Conservation (phyloP, 2,888 invertebrate genomes). For the Cheilosia impressa region DNA sequence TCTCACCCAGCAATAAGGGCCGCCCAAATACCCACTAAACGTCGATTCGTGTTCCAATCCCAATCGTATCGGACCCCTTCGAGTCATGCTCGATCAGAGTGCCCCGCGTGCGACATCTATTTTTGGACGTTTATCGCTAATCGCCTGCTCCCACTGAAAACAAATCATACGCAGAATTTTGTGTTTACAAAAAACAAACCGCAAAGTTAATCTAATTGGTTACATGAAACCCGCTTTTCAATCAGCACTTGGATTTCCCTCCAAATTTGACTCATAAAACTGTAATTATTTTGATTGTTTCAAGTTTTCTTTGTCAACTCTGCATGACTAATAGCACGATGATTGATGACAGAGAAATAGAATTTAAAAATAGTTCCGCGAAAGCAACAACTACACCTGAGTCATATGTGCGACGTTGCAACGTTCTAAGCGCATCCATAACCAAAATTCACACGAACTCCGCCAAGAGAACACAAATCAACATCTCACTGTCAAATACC, state of each 20-base stretch:
- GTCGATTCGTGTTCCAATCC: no score
- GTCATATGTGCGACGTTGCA: conserved; percentile 21
- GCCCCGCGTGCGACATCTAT: no score
- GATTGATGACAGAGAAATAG: neutral
- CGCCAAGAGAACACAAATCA: conserved; percentile 2
- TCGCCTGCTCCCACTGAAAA: no score
- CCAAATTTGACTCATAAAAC: conserved; percentile 33
- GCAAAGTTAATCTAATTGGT: neutral
- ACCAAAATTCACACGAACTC: conserved; percentile 5
- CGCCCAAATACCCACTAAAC: no score
- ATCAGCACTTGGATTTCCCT: conserved; percentile 14
- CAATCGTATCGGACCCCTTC: no score
- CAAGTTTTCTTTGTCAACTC: neutral
- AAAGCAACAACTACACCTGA: conserved; percentile 22
- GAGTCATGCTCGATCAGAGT: no score
- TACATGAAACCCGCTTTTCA: neutral
- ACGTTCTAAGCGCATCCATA: neutral
- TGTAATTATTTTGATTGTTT: conserved; percentile 7
- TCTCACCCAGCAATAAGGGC: no score
- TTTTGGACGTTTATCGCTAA: no score
- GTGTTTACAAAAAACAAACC: neutral
- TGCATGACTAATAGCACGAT: conserved; percentile 2
- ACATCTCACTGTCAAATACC: conserved; percentile 33
- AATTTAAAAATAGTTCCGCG: neutral
- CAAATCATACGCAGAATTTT: no score